A percentile compares a stretch with the other conserved stretches of the same genome.
Evolutionary conservation across 2,888 invertebrate genomes (phyloP).

Genomic region (Synergus laeviventris): DNA sequence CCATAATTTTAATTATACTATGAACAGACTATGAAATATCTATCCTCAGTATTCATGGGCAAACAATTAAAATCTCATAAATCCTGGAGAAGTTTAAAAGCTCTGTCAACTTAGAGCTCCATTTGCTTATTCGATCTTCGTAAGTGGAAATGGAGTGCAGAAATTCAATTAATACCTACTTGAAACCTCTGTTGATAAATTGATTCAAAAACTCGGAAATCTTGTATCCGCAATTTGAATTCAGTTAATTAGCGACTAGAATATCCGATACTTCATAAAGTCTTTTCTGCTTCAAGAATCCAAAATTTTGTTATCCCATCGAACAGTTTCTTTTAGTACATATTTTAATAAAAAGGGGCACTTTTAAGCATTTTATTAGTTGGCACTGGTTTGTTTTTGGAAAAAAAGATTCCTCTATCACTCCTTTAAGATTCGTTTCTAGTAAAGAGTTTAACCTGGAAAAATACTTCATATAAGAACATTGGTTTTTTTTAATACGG

Average conservation of each 20-base stretch:
- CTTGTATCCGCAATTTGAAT: neutral
- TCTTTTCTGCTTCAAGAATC: neutral
- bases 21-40: too few species aligned
- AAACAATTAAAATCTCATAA: conserved; percentile 33
- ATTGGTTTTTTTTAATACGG: conserved; percentile 11
- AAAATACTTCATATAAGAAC: conserved; percentile 9
- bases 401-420: neutral
- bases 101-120: conserved; percentile 10
- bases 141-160: neutral
- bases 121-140: neutral
- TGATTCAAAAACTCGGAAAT: neutral
- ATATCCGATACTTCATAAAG: neutral
- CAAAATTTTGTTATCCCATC: too few species aligned
- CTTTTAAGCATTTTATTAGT: neutral
- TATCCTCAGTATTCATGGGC: neutral
- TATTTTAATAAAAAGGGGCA: too few species aligned
- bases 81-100: conserved; percentile 1
- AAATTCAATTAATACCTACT: conserved; percentile 13
- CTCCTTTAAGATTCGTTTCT: neutral
- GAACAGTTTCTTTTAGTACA: too few species aligned
- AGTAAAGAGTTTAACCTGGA: neutral
- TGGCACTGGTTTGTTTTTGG: too few species aligned
- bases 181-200: neutral
- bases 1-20: neutral
- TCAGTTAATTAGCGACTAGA: neutral